phyloP scores from a whole-genome alignment of 1,140 invertebrate genomes.

The Steinernema feltiae region DNA sequence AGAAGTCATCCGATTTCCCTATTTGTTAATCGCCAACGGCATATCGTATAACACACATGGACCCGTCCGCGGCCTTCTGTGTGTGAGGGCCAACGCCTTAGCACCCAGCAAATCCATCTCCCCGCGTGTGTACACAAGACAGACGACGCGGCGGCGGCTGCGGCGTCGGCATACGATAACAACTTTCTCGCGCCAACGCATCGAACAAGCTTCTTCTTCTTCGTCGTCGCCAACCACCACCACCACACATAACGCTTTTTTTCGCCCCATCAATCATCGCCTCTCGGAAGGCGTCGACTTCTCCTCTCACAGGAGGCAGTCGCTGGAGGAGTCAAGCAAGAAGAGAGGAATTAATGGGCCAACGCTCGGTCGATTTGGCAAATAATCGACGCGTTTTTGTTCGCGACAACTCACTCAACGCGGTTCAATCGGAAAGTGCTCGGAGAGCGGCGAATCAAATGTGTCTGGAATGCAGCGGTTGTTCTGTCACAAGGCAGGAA shows the following conservation, averaged over 20 bases:
- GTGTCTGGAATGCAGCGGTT: too few relatives aligned
- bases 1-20: not conserved
- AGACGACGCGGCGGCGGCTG: not conserved
- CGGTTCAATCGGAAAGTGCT: not conserved
- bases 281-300: too few relatives aligned
- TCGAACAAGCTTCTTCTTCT: not conserved
- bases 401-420: not conserved
- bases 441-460: not conserved
- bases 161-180: not conserved
- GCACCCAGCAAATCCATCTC: not conserved
- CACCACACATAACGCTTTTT: not conserved
- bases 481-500: too few relatives aligned
- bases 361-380: constrained; percentile 7
- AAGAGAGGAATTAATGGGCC: not conserved
- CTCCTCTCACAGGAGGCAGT: too few relatives aligned
- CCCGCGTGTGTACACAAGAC: not conserved
- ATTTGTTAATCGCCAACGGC: not conserved
- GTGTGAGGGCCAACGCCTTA: constrained; percentile 7
- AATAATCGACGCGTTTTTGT: constrained; percentile 9
- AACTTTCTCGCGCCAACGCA: constrained; percentile 7
- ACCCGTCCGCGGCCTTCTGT: not conserved
- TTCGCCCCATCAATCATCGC: constrained; percentile 4
- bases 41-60: not conserved
- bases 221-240: not conserved
- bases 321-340: not conserved